Conservation (phyloP, 2,797 vertebrate genomes). For the Microchirus variegatus region DNA sequence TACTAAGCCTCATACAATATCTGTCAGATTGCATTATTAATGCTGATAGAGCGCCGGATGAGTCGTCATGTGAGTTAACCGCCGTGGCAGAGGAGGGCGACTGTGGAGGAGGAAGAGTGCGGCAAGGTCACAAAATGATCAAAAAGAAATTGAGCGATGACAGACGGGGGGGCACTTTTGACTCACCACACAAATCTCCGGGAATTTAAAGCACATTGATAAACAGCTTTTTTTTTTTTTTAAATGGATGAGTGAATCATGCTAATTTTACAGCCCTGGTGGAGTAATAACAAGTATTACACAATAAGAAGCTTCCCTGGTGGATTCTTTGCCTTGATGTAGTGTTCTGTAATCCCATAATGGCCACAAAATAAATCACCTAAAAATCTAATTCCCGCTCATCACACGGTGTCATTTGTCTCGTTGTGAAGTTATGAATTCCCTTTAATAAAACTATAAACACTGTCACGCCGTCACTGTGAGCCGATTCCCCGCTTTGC, state of each 20-base stretch:
- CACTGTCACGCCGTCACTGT: constrained; percentile 49
- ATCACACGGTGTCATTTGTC: constrained; percentile 24
- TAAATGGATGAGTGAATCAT: constrained; percentile 54
- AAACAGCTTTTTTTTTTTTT: constrained; percentile 31
- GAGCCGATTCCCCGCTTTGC: constrained; percentile 53
- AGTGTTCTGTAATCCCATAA: constrained; percentile 35
- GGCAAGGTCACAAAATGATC: constrained; percentile 50
- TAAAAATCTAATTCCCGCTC: constrained; percentile 36
- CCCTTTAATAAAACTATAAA: constrained; percentile 57
- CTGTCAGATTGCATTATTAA: constrained; percentile 60
- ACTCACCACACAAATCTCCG: constrained; percentile 17
- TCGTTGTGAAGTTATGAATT: constrained; percentile 40
- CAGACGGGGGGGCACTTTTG: constrained; percentile 23
- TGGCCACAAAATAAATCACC: constrained; percentile 31
- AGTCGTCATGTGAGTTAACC: constrained; percentile 40
- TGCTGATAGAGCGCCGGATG: constrained; percentile 40
- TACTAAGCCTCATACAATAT: constrained; percentile 42
- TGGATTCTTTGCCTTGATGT: constrained; percentile 18
- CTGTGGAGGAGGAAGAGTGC: background rate
- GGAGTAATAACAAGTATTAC: constrained; percentile 48
- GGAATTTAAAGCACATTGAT: constrained; percentile 41
- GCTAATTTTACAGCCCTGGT: constrained; percentile 47
- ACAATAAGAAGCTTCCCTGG: constrained; percentile 39
- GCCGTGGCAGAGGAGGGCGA: background rate
- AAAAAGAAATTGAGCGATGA: constrained; percentile 38